phyloP scores from a whole-genome alignment of 2,888 invertebrate species.

The Hemistola chrysoprasaria region DNA sequence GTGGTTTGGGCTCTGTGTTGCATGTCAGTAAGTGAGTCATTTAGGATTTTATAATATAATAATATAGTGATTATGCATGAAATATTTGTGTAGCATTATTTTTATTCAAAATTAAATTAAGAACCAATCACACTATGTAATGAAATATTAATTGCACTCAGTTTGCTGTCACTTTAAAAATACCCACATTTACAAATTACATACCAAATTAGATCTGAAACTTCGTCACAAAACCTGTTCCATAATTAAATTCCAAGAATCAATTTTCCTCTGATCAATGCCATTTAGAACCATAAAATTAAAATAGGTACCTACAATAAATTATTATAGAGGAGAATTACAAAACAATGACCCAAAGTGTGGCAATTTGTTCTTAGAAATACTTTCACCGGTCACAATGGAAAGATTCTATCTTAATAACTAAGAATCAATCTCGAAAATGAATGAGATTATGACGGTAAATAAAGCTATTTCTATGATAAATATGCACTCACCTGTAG shows the following conservation, averaged over 20 bases:
- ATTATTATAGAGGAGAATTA: too few species aligned
- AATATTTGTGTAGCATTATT: too few species aligned
- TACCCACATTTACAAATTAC: too few species aligned
- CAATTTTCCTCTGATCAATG: conserved; percentile 18
- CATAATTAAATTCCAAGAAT: conserved; percentile 19
- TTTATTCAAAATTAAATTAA: too few species aligned
- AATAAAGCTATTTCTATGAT: conserved; percentile 30
- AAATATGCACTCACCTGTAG: conserved; percentile 49
- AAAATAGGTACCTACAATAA: too few species aligned
- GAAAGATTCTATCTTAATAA: conserved; percentile 39
- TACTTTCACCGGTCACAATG: conserved; percentile 44
- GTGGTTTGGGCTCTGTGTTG: too few species aligned
- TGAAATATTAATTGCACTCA: too few species aligned
- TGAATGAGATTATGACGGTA: conserved; percentile 14
- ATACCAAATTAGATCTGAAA: neutral
- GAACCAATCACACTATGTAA: too few species aligned
- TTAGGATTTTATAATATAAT: too few species aligned
- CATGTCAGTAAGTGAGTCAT: too few species aligned
- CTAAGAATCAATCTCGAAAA: conserved; percentile 24
- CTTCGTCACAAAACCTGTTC: conserved; percentile 7
- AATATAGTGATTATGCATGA: too few species aligned
- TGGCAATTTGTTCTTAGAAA: conserved; percentile 32
- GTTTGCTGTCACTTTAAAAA: too few species aligned
- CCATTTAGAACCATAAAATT: conserved; percentile 32
- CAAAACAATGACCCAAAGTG: conserved; percentile 37